These are phyloP conservation scores for Pandion haliaetus DNA, from an alignment of 2,113 vertebrate species.

Conservation along the genomic window DNA sequence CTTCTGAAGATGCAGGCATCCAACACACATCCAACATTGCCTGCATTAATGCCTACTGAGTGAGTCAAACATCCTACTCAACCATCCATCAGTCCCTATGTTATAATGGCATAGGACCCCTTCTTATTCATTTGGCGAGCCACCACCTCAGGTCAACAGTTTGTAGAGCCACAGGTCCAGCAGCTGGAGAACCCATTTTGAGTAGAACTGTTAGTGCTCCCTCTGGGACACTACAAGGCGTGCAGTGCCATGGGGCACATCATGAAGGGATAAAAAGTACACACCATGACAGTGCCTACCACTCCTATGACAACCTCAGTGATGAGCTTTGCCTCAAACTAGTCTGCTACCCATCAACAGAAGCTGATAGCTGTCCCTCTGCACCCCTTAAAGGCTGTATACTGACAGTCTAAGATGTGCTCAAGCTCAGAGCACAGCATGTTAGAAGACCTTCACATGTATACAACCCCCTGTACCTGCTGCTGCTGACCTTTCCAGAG, in stretches of 20 bases:
- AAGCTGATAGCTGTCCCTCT: neutral
- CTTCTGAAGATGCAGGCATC: neutral
- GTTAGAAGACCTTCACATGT: neutral
- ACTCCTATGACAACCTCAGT: neutral
- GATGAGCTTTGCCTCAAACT: neutral
- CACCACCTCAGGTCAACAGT: neutral
- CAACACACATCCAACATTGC: neutral
- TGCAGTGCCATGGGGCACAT: neutral
- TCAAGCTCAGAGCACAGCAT: neutral
- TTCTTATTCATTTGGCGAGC: neutral
- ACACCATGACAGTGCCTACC: neutral
- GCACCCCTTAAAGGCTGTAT: neutral
- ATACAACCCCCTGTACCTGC: neutral
- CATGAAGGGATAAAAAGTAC: neutral
- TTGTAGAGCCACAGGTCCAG: neutral
- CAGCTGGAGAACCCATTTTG: neutral
- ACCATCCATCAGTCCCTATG: neutral
- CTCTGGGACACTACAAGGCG: neutral
- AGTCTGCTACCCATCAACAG: neutral
- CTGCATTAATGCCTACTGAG: neutral
- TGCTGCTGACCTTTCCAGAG: neutral
- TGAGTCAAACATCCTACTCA: neutral
- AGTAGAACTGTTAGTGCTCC: neutral
- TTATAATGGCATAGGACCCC: neutral
- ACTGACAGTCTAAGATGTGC: neutral